These are phyloP conservation scores for Xestia c-nigrum DNA, from an alignment of 2,888 invertebrate species.

Conservation along the genomic window DNA sequence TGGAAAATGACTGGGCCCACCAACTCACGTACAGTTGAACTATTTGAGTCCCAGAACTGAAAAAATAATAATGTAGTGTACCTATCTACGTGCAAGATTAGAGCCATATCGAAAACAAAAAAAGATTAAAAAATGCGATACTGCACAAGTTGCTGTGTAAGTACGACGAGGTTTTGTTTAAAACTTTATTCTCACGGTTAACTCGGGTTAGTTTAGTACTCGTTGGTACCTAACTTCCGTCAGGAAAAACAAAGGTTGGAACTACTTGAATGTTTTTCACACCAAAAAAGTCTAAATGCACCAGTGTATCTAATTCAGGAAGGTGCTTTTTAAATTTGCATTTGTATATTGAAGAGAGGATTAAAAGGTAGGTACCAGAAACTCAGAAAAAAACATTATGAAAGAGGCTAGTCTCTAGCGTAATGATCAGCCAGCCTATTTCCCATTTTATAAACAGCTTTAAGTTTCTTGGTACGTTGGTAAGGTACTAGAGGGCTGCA, in stretches of 20 bases:
- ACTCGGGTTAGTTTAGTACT: background rate
- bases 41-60: slow-evolving; percentile 86
- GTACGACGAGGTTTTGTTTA: background rate
- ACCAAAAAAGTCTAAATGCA: background rate
- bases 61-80: slow-evolving; percentile 22
- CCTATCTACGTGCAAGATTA: too few species aligned
- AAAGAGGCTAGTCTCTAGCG: too few species aligned
- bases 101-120: background rate
- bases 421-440: background rate
- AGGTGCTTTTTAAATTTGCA: background rate
- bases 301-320: background rate
- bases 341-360: background rate
- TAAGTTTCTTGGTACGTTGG: background rate
- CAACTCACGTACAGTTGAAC: slow-evolving; percentile 76
- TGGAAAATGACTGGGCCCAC: slow-evolving; percentile 81
- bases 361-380: background rate
- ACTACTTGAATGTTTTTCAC: background rate
- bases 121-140: background rate
- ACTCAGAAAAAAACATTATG: too few species aligned
- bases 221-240: background rate
- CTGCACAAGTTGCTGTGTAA: background rate
- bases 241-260: background rate
- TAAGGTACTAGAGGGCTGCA: background rate
- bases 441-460: background rate
- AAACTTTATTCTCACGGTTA: background rate